A percentile compares a stretch with the other conserved stretches of the same genome.
Evolutionary conservation across 1,140 invertebrate genomes (phyloP).

Genomic region (Agrilus planipennis): DNA sequence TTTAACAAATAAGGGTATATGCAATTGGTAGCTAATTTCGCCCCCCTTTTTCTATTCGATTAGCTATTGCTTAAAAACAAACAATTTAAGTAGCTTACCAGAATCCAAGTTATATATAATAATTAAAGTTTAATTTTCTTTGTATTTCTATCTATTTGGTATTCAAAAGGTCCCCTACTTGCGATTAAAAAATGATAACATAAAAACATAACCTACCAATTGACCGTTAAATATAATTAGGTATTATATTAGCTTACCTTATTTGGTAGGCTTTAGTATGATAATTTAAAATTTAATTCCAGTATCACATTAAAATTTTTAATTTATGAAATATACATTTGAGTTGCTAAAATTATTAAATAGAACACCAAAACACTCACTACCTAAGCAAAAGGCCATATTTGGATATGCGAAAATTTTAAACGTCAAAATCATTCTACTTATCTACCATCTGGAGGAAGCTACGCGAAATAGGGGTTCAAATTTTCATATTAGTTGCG

Average conservation of each 20-base stretch:
- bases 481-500: no score
- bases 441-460: background rate
- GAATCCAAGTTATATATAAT: no score
- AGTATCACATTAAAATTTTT: constrained; percentile 8
- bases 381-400: constrained; percentile 16
- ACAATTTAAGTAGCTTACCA: no score
- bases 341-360: constrained; percentile 4
- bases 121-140: no score
- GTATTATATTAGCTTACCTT: constrained; percentile 7
- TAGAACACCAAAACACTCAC: constrained; percentile 9
- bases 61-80: no score
- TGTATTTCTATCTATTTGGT: no score
- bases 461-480: constrained; percentile 4
- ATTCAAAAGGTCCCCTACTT: no score
- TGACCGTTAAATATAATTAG: no score
- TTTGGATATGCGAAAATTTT: constrained; percentile 22
- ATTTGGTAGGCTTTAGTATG: constrained; percentile 1
- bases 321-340: constrained; percentile 8
- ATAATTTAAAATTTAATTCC: background rate
- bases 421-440: constrained; percentile 18
- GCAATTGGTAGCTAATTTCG: no score
- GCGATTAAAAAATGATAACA: no score
- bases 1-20: no score
- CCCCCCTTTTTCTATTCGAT: no score
- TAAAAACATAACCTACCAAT: constrained; percentile 12